Percentiles rank a stretch among this genome's conserved stretches.
These are phyloP conservation scores for Nesoenas mayeri DNA, from an alignment of 2,113 vertebrate genomes.

Conservation along the genomic window DNA sequence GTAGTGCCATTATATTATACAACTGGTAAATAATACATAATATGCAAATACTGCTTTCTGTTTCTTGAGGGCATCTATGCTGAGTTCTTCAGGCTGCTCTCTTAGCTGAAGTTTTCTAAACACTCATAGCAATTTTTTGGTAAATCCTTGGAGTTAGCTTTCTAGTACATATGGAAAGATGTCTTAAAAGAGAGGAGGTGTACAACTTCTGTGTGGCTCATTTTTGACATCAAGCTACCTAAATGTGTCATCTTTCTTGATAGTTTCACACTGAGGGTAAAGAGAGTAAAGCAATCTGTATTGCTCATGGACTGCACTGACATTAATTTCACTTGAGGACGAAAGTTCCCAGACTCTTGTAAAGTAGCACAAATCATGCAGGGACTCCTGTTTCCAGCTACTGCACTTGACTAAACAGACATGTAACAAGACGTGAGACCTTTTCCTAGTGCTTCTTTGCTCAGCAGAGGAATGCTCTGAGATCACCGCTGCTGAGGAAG, in stretches of 20 bases:
- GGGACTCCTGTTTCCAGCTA: background rate
- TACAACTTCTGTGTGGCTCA: background rate
- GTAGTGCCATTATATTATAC: background rate
- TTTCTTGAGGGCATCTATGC: background rate
- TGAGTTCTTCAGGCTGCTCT: background rate
- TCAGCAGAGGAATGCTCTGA: background rate
- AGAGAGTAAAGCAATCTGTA: background rate
- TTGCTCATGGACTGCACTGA: background rate
- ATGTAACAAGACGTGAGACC: background rate
- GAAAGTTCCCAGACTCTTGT: background rate
- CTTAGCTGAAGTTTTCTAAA: background rate
- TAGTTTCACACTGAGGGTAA: background rate
- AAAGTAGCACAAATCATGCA: background rate
- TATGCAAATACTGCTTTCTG: background rate
- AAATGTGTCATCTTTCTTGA: background rate
- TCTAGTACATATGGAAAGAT: background rate
- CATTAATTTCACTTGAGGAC: background rate
- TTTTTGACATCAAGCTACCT: background rate
- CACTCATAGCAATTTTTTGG: background rate
- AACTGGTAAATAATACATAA: background rate
- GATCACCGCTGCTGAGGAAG: constrained; percentile 16
- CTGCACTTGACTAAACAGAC: background rate
- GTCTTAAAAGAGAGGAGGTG: background rate
- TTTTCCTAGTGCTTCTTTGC: background rate
- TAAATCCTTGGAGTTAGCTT: background rate